These are phyloP conservation scores for Scaptomyza flava DNA, from an alignment of 2,888 invertebrate genomes.

Conservation along the genomic window DNA sequence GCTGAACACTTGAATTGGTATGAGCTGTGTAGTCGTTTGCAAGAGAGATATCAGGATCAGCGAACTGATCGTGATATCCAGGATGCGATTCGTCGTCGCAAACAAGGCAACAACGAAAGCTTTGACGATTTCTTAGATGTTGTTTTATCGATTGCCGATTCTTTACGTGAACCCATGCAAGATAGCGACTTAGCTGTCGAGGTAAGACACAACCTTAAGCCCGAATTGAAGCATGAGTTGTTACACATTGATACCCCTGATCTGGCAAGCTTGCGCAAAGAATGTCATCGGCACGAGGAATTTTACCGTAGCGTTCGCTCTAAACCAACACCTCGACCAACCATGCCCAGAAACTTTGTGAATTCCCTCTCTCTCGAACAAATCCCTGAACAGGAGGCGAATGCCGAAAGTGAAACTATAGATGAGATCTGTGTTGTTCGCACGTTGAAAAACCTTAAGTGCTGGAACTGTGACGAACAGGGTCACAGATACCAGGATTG, in stretches of 20 bases:
- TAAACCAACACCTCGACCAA: not conserved
- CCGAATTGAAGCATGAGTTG: constrained; percentile 3
- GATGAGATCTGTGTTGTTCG: not conserved
- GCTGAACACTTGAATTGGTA: no score
- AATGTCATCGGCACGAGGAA: constrained; percentile 14
- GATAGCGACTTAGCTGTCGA: constrained; percentile 2
- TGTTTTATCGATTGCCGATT: no score
- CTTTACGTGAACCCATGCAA: not conserved
- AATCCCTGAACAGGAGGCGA: not conserved
- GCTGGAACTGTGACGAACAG: not conserved
- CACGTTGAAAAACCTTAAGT: not conserved
- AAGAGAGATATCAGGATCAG: no score
- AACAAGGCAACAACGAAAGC: no score
- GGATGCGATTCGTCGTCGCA: no score
- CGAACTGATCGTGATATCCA: no score
- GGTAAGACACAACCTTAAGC: constrained; percentile 1
- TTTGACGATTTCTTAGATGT: no score
- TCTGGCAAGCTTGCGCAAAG: constrained; percentile 1
- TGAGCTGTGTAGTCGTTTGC: no score
- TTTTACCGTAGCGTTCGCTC: not conserved
- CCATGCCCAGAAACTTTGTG: not conserved
- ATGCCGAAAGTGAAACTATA: no score
- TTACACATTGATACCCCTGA: constrained; percentile 2
- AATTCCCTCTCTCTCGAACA: not conserved
- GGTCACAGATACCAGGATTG: constrained; percentile 16